Conservation (phyloP, 1,140 invertebrate genomes). For the Diorhabda carinulata region DNA sequence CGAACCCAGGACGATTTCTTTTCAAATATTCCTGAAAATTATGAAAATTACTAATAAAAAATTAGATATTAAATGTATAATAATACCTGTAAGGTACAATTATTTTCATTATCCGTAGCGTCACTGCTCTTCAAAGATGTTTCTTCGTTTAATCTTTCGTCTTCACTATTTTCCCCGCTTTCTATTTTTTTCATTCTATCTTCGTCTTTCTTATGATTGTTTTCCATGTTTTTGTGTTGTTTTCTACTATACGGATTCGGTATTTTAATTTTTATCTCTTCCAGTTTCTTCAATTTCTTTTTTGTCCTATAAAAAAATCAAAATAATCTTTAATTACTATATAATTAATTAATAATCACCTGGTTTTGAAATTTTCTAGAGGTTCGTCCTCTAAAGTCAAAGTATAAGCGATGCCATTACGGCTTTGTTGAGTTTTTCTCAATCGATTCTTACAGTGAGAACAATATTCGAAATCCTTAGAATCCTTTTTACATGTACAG, state of each 20-base stretch:
- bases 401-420: constrained; percentile 33
- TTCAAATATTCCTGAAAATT: constrained; percentile 40
- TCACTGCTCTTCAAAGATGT: not conserved
- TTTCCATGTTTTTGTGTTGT: constrained; percentile 30
- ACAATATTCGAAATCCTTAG: constrained; percentile 19
- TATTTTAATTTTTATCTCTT: constrained; percentile 31
- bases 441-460: constrained; percentile 24
- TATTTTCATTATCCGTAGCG: not conserved
- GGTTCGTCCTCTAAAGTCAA: constrained; percentile 32
- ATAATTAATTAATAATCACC: not conserved
- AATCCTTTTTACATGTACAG: constrained; percentile 3
- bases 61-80: no score
- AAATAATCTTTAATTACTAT: not conserved
- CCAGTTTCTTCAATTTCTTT: constrained; percentile 18
- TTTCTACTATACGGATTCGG: constrained; percentile 24
- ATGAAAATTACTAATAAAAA: not conserved
- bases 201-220: constrained; percentile 21
- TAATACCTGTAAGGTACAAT: not conserved
- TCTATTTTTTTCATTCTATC: constrained; percentile 5
- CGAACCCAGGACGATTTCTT: constrained; percentile 40
- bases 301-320: constrained; percentile 3
- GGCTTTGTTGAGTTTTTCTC: constrained; percentile 21
- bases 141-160: not conserved
- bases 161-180: constrained; percentile 5
- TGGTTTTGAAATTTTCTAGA: constrained; percentile 10